Conservation (phyloP, 2,888 invertebrate species). For the Cartodere bifasciata region DNA sequence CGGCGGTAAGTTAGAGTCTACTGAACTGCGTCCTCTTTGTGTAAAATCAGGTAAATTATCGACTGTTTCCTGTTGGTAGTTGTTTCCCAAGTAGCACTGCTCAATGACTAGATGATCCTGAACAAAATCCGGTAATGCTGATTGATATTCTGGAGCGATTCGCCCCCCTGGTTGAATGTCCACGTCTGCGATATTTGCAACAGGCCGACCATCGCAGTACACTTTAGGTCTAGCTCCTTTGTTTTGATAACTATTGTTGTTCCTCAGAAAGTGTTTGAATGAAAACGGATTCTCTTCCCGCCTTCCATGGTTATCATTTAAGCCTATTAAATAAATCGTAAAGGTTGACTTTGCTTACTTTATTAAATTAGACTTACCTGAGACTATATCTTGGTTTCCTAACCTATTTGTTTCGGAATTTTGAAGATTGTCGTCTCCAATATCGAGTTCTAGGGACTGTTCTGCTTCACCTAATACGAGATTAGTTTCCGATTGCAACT, state of each 20-base stretch:
- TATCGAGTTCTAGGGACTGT: slow-evolving; percentile 22
- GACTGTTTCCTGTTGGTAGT: slow-evolving; percentile 41
- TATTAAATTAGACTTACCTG: slow-evolving; percentile 17
- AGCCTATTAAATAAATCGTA: slow-evolving; percentile 9
- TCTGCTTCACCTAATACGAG: slow-evolving; percentile 15
- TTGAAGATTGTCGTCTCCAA: slow-evolving; percentile 24
- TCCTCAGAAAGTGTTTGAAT: slow-evolving; percentile 71
- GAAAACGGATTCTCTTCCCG: slow-evolving; percentile 69
- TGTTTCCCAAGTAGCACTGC: slow-evolving; percentile 50
- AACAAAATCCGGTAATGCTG: slow-evolving; percentile 74
- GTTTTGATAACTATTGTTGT: slow-evolving; percentile 49
- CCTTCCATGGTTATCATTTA: slow-evolving; percentile 20
- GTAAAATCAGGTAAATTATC: slow-evolving; percentile 59
- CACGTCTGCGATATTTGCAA: slow-evolving; percentile 32
- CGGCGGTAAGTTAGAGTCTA: slow-evolving; percentile 19
- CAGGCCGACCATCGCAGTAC: slow-evolving; percentile 34
- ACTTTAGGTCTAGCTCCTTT: slow-evolving; percentile 73
- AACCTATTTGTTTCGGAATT: slow-evolving; percentile 23
- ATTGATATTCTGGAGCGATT: slow-evolving; percentile 41
- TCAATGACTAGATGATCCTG: slow-evolving; percentile 79
- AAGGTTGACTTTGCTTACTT: too few species aligned
- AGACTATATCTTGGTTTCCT: slow-evolving; percentile 19
- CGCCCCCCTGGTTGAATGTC: slow-evolving; percentile 39
- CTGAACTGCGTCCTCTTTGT: slow-evolving; percentile 24
- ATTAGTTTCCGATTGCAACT: slow-evolving; percentile 3